A percentile compares a stretch with the other conserved stretches of the same genome.
These are phyloP conservation scores for Zoanthus gigantus DNA, from an alignment of 92 coral and sea anemone species.

Conservation along the genomic window DNA sequence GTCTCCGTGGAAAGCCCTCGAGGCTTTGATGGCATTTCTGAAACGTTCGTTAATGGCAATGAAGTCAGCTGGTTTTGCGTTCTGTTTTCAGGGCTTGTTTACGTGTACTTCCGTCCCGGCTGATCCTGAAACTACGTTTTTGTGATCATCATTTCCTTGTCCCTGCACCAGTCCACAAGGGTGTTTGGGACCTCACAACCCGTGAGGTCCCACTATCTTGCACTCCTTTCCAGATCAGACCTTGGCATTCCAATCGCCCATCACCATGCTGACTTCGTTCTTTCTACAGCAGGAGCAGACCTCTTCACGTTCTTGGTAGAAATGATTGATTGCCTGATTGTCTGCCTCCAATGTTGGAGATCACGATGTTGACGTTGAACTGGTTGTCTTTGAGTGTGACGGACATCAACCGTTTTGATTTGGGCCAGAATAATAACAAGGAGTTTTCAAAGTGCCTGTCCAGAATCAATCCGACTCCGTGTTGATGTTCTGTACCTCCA, in stretches of 20 bases:
- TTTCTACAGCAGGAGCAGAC: too few species aligned
- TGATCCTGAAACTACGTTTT: too few species aligned
- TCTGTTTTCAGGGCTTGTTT: neutral
- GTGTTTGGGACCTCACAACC: too few species aligned
- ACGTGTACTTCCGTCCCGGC: too few species aligned
- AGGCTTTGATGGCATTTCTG: neutral
- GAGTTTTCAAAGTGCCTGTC: neutral
- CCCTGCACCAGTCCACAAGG: too few species aligned
- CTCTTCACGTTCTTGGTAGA: too few species aligned
- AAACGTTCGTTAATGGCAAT: neutral
- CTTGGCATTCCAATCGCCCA: too few species aligned
- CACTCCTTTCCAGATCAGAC: too few species aligned
- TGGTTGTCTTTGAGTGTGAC: neutral
- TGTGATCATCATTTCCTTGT: too few species aligned
- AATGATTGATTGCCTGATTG: neutral
- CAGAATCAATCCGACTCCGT: neutral
- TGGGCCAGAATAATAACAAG: neutral
- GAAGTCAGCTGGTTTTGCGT: neutral
- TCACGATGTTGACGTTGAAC: neutral
- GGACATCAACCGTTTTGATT: neutral
- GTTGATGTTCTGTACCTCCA: neutral
- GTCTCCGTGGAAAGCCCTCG: neutral
- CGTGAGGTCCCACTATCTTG: too few species aligned
- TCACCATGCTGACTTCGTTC: too few species aligned
- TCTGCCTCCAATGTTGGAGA: neutral